phyloP scores from a whole-genome alignment of 2,797 vertebrate species.

The Chelmon rostratus region DNA sequence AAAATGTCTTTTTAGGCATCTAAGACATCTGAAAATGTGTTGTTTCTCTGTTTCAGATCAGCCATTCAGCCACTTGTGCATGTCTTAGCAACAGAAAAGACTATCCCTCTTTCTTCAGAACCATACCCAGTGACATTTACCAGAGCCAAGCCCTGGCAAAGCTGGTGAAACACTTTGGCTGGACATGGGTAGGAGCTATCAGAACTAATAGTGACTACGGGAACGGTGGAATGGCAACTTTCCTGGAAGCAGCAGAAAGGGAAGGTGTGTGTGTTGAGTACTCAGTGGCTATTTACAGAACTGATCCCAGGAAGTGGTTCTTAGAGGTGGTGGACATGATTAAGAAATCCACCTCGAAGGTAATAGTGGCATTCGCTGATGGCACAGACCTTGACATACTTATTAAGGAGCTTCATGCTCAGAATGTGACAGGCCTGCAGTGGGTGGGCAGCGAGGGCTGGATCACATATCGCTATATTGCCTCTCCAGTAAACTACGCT shows the following conservation, averaged over 20 bases:
- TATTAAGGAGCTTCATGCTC: conserved; percentile 83
- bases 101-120: conserved; percentile 87
- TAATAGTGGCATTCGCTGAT: conserved; percentile 87
- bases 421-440: conserved; percentile 85
- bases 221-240: conserved; percentile 85
- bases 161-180: conserved; percentile 86
- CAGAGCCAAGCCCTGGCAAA: conserved; percentile 86
- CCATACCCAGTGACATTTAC: conserved; percentile 86
- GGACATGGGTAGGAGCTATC: conserved; percentile 87
- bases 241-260: conserved; percentile 80
- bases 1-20: neutral
- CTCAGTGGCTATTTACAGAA: conserved; percentile 86
- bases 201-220: conserved; percentile 86
- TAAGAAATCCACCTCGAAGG: conserved; percentile 85
- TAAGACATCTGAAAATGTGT: neutral
- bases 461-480: conserved; percentile 86
- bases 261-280: conserved; percentile 87
- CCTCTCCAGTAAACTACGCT: conserved; percentile 77
- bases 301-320: conserved; percentile 82
- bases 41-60: conserved; percentile 78
- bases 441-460: conserved; percentile 89
- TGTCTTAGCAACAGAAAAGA: conserved; percentile 86
- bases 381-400: conserved; percentile 86
- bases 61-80: conserved; percentile 88
- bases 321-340: conserved; percentile 84